Evolutionary conservation across 2,797 vertebrate genomes (phyloP).

Genomic region (Poliocrania exsul): DNA sequence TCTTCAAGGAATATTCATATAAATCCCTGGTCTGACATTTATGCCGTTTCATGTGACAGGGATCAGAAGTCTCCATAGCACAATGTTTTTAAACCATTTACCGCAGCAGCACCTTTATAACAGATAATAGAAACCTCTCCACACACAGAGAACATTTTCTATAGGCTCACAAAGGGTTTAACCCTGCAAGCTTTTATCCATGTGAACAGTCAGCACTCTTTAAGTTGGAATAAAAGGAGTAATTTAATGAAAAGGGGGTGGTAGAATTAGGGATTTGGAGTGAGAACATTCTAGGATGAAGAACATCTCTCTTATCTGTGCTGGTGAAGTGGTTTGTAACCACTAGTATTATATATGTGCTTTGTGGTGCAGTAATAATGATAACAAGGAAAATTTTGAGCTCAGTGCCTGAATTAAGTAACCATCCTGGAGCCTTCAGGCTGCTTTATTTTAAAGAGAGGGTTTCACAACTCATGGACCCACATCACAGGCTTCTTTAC

Average conservation of each 20-base stretch:
- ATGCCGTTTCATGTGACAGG: conserved; percentile 45
- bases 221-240: conserved; percentile 21
- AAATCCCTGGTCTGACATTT: conserved; percentile 40
- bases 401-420: background rate
- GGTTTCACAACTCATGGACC: background rate
- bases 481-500: background rate
- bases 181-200: conserved; percentile 18
- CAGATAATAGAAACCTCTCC: background rate
- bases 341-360: background rate
- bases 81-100: conserved; percentile 30
- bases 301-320: background rate
- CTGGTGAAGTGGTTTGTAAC: background rate
- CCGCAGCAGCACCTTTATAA: conserved; percentile 4
- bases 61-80: conserved; percentile 40
- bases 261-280: background rate
- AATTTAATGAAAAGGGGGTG: conserved; percentile 14
- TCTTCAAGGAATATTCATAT: conserved; percentile 44
- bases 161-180: conserved; percentile 19
- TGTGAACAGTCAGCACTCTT: background rate
- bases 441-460: background rate
- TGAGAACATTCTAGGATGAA: background rate
- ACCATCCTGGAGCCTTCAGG: background rate
- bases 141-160: background rate
- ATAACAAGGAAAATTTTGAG: background rate
- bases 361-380: background rate